A percentile compares a stretch with the other conserved stretches of the same genome.
Evolutionary conservation across 2,797 vertebrate species (phyloP).

Genomic region (Cheirogaleus major): DNA sequence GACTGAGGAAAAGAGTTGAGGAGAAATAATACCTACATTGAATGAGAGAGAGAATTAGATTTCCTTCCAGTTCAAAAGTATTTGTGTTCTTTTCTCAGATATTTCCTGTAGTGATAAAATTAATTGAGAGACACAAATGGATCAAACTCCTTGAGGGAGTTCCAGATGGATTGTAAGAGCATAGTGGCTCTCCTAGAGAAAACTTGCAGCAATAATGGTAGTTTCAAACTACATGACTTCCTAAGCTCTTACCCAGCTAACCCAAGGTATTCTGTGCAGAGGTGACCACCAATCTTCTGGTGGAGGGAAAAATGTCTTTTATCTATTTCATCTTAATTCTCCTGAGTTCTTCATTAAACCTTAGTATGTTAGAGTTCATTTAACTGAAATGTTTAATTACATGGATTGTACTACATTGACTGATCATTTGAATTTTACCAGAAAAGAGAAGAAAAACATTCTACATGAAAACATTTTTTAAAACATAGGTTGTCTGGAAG

Average conservation of each 20-base stretch:
- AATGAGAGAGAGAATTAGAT: background rate
- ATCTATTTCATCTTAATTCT: background rate
- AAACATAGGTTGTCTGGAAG: background rate
- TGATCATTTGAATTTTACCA: conserved; percentile 34
- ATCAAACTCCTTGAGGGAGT: background rate
- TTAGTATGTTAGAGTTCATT: background rate
- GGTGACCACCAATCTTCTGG: background rate
- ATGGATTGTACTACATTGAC: background rate
- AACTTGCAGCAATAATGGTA: background rate
- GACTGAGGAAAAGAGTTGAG: background rate
- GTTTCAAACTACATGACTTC: background rate
- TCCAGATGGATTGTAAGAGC: background rate
- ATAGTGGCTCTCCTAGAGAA: background rate
- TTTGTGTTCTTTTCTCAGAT: conserved; percentile 10
- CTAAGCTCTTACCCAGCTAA: background rate
- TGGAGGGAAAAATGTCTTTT: background rate
- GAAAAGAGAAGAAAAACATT: background rate
- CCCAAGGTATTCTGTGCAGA: background rate
- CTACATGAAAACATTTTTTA: background rate
- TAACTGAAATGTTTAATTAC: background rate
- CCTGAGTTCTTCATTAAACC: background rate
- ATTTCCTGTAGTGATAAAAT: background rate
- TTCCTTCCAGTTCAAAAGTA: background rate
- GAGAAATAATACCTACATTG: background rate
- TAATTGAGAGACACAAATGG: background rate